A percentile compares a stretch with the other conserved stretches of the same genome.
phyloP scores from a whole-genome alignment of 2,113 vertebrate genomes.

The Origma solitaria region DNA sequence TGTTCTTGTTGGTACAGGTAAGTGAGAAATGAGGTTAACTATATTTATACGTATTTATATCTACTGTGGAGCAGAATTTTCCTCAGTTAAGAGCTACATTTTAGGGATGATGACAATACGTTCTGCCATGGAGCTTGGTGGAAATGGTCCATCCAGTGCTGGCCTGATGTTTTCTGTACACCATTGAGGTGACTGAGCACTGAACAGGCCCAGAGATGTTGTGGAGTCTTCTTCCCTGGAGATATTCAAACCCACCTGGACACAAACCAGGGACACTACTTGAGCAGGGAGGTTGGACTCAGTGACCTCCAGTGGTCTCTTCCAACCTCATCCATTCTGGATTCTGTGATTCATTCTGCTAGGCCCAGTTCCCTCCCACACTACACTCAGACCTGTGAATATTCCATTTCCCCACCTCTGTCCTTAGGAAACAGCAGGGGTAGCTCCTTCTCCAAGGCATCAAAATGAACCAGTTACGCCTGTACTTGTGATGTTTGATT shows the following conservation, averaged over 20 bases:
- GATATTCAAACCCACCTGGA: not conserved
- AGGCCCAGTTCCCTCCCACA: slow-evolving; percentile 1
- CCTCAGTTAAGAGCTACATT: not conserved
- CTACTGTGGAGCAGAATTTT: not conserved
- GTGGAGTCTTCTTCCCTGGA: not conserved
- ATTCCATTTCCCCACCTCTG: not conserved
- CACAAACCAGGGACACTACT: not conserved
- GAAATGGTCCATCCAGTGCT: not conserved
- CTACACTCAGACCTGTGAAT: not conserved
- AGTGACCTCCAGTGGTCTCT: not conserved
- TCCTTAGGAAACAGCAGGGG: not conserved
- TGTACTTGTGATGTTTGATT: slow-evolving; percentile 11
- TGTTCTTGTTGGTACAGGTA: not conserved
- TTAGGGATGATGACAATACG: not conserved
- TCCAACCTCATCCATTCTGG: not conserved
- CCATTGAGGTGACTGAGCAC: not conserved
- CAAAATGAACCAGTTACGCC: not conserved
- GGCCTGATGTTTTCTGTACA: not conserved
- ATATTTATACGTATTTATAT: not conserved
- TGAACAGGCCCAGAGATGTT: not conserved
- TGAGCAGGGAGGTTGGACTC: not conserved
- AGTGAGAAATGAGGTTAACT: not conserved
- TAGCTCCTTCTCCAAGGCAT: not conserved
- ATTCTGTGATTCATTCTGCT: not conserved
- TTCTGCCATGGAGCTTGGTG: not conserved